These are phyloP conservation scores for Clepsis dumicolana DNA, from an alignment of 2,888 invertebrate genomes.

Conservation along the genomic window DNA sequence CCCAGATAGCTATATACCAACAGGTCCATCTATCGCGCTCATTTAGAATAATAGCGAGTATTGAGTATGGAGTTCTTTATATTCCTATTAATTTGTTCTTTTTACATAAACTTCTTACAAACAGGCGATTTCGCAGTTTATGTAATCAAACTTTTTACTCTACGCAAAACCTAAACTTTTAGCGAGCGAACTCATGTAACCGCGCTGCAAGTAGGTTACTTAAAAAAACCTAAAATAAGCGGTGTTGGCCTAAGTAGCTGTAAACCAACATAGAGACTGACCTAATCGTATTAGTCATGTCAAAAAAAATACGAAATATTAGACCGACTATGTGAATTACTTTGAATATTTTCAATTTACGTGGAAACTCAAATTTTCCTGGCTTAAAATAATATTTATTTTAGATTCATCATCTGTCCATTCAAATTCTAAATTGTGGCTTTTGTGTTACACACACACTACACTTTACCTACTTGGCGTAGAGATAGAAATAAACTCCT, in stretches of 20 bases:
- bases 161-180: not conserved
- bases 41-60: not conserved
- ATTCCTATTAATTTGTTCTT: no score
- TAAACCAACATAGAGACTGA: not conserved
- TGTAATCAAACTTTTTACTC: not conserved
- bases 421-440: not conserved
- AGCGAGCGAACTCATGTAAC: not conserved
- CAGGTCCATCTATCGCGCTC: not conserved
- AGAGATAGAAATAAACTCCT: not conserved
- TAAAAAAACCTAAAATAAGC: not conserved
- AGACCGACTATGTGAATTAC: conserved; percentile 8
- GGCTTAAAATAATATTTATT: not conserved
- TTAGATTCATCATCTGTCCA: conserved; percentile 2
- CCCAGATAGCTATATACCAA: not conserved
- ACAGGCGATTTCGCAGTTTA: no score
- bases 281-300: conserved; percentile 7
- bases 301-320: not conserved
- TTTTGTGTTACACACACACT: not conserved
- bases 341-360: conserved; percentile 5
- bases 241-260: not conserved
- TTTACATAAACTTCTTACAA: no score
- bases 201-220: not conserved
- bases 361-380: not conserved
- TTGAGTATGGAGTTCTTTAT: not conserved
- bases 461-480: not conserved